Conservation (phyloP, 2,888 invertebrate species). For the Raillietiella orientalis region DNA sequence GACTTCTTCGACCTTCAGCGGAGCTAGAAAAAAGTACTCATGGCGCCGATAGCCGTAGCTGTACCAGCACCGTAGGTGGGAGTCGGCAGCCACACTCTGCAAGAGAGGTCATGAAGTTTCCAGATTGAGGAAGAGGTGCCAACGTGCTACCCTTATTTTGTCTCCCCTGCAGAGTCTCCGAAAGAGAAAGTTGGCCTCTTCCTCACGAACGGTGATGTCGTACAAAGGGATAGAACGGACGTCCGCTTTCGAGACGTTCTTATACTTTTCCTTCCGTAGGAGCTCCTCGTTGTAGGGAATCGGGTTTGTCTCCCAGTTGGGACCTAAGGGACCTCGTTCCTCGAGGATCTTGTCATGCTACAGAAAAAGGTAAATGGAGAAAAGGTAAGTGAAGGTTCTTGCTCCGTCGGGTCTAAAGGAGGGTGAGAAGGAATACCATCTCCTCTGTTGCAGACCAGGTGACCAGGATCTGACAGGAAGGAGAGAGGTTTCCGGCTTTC, state of each 20-base stretch:
- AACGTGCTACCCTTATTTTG: constrained; percentile 10
- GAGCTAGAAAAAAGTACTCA: constrained; percentile 8
- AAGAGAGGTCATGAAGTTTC: too few species aligned
- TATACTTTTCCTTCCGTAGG: constrained; percentile 8
- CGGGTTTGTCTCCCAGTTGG: constrained; percentile 10
- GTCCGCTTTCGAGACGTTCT: constrained; percentile 5
- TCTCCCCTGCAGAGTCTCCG: constrained; percentile 11
- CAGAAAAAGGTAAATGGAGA: too few species aligned
- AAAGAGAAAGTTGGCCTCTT: constrained; percentile 11
- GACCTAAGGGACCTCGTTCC: constrained; percentile 9
- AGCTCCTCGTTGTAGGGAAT: constrained; percentile 9
- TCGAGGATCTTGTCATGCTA: constrained; percentile 10
- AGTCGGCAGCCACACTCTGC: too few species aligned
- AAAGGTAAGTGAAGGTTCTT: too few species aligned
- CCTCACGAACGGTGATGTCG: constrained; percentile 10
- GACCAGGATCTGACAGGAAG: too few species aligned
- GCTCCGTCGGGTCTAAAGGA: too few species aligned
- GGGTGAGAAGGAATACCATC: too few species aligned
- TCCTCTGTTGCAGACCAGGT: too few species aligned
- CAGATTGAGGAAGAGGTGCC: too few species aligned
- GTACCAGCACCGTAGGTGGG: too few species aligned
- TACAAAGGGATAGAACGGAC: constrained; percentile 8
- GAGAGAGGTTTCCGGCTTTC: too few species aligned
- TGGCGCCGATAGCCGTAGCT: too few species aligned
- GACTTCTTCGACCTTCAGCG: constrained; percentile 10